Conservation (phyloP, 2,888 invertebrate species). For the Alitta virens region DNA sequence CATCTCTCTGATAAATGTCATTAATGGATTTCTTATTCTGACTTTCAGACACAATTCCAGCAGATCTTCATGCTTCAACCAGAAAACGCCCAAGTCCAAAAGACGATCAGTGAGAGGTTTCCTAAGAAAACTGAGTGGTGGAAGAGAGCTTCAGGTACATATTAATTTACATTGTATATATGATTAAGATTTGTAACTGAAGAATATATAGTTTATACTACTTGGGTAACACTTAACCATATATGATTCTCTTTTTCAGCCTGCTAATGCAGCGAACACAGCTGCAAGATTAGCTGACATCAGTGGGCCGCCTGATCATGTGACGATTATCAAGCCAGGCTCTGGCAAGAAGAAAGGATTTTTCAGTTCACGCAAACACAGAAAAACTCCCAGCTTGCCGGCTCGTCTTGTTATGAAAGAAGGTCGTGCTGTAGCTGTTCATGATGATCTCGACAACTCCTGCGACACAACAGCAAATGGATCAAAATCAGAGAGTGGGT, state of each 20-base stretch:
- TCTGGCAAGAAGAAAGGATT: slow-evolving; percentile 20
- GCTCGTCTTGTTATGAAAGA: slow-evolving; percentile 18
- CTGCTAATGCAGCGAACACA: background rate
- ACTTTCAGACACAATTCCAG: slow-evolving; percentile 5
- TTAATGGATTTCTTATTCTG: too few relatives aligned
- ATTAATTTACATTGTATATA: too few relatives aligned
- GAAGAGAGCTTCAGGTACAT: slow-evolving; percentile 31
- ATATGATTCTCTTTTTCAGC: too few relatives aligned
- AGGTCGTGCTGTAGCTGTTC: background rate
- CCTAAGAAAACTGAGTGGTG: slow-evolving; percentile 46
- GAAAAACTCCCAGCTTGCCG: slow-evolving; percentile 31
- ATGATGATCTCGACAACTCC: background rate
- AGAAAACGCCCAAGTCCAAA: slow-evolving; percentile 26
- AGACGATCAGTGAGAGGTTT: slow-evolving; percentile 36
- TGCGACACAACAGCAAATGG: slow-evolving; percentile 1
- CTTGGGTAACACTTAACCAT: too few relatives aligned
- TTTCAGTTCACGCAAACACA: slow-evolving; percentile 20
- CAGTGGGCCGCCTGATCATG: background rate
- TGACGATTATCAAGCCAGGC: background rate
- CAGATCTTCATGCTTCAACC: slow-evolving; percentile 17
- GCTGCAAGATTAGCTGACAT: slow-evolving; percentile 27
- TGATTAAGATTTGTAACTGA: background rate
- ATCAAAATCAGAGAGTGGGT: background rate
- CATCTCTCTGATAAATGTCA: too few relatives aligned
- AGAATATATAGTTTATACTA: background rate